Conservation (phyloP, 2,113 vertebrate species). For the Delphinus delphis region DNA sequence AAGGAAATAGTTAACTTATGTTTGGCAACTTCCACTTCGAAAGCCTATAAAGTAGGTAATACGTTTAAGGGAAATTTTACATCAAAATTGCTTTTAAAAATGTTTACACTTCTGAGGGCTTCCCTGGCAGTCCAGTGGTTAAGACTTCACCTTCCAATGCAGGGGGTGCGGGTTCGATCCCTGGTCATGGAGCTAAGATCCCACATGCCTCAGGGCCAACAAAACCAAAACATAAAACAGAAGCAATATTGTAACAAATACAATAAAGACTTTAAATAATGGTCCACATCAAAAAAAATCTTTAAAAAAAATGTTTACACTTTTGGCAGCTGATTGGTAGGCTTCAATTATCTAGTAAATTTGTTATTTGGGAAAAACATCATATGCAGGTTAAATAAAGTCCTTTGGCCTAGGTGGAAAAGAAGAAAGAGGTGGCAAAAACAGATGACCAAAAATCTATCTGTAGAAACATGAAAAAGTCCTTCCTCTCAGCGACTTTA, state of each 20-base stretch:
- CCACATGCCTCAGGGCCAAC: no score
- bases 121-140: no score
- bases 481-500: not conserved
- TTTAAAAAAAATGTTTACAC: not conserved
- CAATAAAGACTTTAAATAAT: no score
- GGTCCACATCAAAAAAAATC: no score
- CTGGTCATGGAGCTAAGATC: no score
- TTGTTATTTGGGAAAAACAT: not conserved
- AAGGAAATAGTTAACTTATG: not conserved
- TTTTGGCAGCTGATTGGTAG: not conserved
- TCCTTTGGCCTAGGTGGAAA: not conserved
- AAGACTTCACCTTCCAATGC: no score
- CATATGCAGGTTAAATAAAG: not conserved
- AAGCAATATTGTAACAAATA: no score
- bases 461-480: not conserved
- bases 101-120: not conserved
- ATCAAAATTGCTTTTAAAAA: constrained; percentile 6
- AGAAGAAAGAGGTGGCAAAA: not conserved
- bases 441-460: not conserved
- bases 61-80: not conserved
- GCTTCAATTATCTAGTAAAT: not conserved
- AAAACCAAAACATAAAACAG: no score
- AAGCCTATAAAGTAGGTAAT: not conserved
- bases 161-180: no score
- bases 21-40: not conserved